Conservation (phyloP, 2,797 vertebrate species). For the Hemitrygon akajei region DNA sequence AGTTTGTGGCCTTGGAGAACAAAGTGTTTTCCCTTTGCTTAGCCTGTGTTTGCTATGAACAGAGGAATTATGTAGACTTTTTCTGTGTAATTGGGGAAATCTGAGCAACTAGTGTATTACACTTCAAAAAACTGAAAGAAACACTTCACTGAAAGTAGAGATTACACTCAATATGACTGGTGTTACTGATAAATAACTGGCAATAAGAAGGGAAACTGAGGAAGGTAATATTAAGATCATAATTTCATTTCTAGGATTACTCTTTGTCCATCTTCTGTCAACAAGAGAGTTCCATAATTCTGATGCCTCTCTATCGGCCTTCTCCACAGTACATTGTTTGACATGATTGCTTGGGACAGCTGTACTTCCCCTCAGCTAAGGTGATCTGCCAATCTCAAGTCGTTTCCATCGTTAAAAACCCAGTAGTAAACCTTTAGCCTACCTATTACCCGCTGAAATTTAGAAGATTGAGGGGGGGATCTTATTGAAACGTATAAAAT, state of each 20-base stretch:
- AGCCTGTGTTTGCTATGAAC: not conserved
- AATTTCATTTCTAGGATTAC: not conserved
- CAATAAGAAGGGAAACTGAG: not conserved
- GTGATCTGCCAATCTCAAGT: not conserved
- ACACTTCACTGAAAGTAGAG: too few relatives aligned
- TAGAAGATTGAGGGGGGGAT: too few relatives aligned
- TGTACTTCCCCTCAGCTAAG: not conserved
- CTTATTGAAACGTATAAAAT: too few relatives aligned
- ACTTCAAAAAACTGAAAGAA: not conserved
- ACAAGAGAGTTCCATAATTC: not conserved
- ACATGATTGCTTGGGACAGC: not conserved
- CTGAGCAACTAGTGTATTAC: not conserved
- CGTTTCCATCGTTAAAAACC: not conserved
- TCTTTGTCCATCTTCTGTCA: not conserved
- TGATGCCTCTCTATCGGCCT: not conserved
- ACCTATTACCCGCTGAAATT: not conserved
- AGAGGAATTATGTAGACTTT: not conserved
- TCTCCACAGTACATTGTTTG: not conserved
- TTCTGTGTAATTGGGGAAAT: not conserved
- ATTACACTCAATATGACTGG: not conserved
- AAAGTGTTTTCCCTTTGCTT: not conserved
- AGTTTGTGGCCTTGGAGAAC: not conserved
- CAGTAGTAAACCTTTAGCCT: too few relatives aligned
- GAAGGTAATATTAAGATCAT: not conserved
- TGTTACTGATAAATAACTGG: not conserved